Conservation (phyloP, 2,113 vertebrate genomes). For the Fukomys damarensis region DNA sequence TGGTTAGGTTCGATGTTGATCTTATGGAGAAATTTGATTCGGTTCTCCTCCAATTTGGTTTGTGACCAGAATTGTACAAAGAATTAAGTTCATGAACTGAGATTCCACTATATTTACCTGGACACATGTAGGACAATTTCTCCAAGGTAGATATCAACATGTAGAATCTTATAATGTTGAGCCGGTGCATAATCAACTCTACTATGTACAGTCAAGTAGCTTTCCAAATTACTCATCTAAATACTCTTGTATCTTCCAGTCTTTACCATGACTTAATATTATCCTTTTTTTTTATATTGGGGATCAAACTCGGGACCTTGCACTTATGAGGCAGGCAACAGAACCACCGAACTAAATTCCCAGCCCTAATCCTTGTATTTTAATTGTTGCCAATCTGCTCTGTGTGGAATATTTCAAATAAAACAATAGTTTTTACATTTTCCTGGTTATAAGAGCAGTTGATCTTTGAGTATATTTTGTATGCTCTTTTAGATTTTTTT, state of each 20-base stretch:
- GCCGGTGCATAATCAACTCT: conserved; percentile 11
- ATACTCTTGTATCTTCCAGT: neutral
- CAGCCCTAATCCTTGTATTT: neutral
- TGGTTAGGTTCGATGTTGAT: neutral
- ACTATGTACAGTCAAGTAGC: neutral
- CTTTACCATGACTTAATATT: neutral
- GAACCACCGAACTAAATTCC: too few species aligned
- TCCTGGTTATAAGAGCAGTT: neutral
- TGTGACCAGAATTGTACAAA: neutral
- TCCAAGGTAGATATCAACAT: neutral
- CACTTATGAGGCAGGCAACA: too few species aligned
- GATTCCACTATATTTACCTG: neutral
- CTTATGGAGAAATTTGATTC: neutral
- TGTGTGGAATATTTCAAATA: neutral
- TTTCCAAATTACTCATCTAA: neutral
- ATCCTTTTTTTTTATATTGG: too few species aligned
- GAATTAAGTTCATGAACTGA: neutral
- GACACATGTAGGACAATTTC: neutral
- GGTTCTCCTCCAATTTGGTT: neutral
- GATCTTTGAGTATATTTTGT: conserved; percentile 9
- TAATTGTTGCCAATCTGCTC: neutral
- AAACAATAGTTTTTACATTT: conserved; percentile 39
- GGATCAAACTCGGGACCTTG: too few species aligned
- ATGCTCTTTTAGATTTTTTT: neutral
- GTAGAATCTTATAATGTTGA: neutral